Evolutionary conservation across 1,140 invertebrate species (phyloP).

Genomic region (Ruditapes philippinarum): DNA sequence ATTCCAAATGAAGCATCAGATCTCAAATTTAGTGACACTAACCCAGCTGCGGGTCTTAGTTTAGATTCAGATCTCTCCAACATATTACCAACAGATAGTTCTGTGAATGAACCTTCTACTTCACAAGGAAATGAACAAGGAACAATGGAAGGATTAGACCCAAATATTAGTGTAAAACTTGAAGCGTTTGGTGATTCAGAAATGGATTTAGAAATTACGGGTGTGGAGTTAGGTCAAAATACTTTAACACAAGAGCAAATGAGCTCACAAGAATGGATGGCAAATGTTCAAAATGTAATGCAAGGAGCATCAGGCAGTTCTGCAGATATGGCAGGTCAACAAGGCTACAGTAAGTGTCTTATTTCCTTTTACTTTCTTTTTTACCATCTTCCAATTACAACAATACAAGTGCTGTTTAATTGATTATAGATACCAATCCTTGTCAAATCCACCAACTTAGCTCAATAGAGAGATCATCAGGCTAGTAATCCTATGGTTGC

Average conservation of each 20-base stretch:
- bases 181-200: constrained; percentile 44
- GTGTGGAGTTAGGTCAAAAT: constrained; percentile 35
- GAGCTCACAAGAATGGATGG: constrained; percentile 40
- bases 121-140: neutral
- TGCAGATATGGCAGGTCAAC: constrained; percentile 35
- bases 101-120: neutral
- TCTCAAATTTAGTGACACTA: constrained; percentile 40
- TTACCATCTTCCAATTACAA: neutral
- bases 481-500: too few relatives aligned
- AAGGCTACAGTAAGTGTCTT: constrained; percentile 51
- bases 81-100: constrained; percentile 32
- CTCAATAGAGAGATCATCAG: too few relatives aligned
- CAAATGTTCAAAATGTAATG: constrained; percentile 32
- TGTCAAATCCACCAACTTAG: too few relatives aligned
- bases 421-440: too few relatives aligned
- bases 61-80: constrained; percentile 48
- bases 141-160: neutral
- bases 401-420: too few relatives aligned
- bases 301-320: constrained; percentile 39
- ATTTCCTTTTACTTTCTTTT: neutral
- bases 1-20: constrained; percentile 50
- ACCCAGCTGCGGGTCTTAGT: constrained; percentile 34
- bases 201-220: constrained; percentile 58
- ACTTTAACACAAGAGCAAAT: neutral
- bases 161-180: constrained; percentile 44